Evolutionary conservation across 2,888 invertebrate species (phyloP).

Genomic region (Meiosimyza decipiens): DNA sequence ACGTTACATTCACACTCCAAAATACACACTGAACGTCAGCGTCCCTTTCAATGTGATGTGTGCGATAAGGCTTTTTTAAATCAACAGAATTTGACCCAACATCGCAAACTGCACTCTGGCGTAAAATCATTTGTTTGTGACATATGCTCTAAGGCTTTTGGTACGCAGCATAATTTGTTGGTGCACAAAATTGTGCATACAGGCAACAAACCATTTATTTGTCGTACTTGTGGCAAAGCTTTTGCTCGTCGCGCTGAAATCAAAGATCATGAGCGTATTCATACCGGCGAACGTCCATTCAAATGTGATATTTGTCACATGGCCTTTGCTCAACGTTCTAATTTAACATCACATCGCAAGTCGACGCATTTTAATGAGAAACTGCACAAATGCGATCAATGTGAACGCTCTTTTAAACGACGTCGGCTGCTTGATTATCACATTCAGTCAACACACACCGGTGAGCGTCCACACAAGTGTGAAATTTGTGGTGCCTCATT

Average conservation of each 20-base stretch:
- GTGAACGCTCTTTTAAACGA: conserved; percentile 79
- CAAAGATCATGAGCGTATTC: conserved; percentile 82
- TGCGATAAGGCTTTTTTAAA: conserved; percentile 81
- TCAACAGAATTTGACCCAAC: conserved; percentile 80
- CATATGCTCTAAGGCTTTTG: conserved; percentile 75
- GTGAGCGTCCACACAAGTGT: conserved; percentile 82
- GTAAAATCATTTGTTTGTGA: conserved; percentile 68
- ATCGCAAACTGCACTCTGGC: conserved; percentile 79
- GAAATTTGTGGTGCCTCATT: conserved; percentile 80
- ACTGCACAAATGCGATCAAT: conserved; percentile 74
- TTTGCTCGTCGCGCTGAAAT: conserved; percentile 83
- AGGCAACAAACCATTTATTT: conserved; percentile 77
- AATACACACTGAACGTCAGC: conserved; percentile 76
- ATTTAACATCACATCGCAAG: conserved; percentile 82
- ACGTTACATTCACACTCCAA: conserved; percentile 81
- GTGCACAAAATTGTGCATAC: conserved; percentile 85
- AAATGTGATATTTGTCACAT: conserved; percentile 83
- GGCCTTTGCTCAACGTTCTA: conserved; percentile 84
- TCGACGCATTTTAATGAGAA: conserved; percentile 84
- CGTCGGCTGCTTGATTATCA: conserved; percentile 81
- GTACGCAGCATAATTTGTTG: conserved; percentile 79
- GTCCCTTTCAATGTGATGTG: conserved; percentile 75
- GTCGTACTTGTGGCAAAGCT: conserved; percentile 76
- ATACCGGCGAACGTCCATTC: conserved; percentile 84
- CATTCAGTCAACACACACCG: conserved; percentile 82